Evolutionary conservation across 2,797 vertebrate genomes (phyloP), one percentile per base, ranked within the genome.

Genomic region (Brachymystax lenok): DNA sequence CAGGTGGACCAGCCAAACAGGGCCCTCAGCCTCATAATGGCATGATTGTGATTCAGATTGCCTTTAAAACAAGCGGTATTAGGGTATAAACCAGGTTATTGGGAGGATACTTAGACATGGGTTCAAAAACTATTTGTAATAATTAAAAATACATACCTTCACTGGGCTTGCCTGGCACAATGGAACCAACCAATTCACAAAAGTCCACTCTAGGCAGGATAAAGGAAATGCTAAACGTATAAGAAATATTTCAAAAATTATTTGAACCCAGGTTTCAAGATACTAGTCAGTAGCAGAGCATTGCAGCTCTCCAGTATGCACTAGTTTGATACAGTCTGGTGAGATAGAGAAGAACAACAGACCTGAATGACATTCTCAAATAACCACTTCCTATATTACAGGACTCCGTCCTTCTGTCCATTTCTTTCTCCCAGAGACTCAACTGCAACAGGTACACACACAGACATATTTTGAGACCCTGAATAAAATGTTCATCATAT

Each of bases 391-490:
- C 88, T 86, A 83, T 83, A 86, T 86, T 83, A 88, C 74, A 89
- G 82, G 88, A 91, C 88, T 89, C 85, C 86, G 83, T 91, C 82
- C 35, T 79, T 21, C n/a, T 27, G 21, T 13, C n/a, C n/a, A 21
- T 27, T 10, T 63, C 91, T 90, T 87, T 88, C 90, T 89, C 85
- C 89, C 90, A 93, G 92, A 91, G 87, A 91, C 92, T 90, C 79
- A 90, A 91, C 90, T 88, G 90, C 54, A 92, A 88, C 91, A 90
- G 88, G 91, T 94, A 94, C 89, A 95, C 94, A 95, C 94, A 94
- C 94, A 94, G 91, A 94, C 91, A 92, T 86, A 94, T 93, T 76
- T 92, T 92, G 88, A 93, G 90, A 92, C 90, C 92, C 93, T 94
- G 92, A 93, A 93, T 93, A 93, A 87, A 40, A 93, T 91, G 91